Evolutionary conservation across 35 echinoderm and acorn worm genomes (phyloP).

Genomic region (Ophiothrix spiculata): DNA sequence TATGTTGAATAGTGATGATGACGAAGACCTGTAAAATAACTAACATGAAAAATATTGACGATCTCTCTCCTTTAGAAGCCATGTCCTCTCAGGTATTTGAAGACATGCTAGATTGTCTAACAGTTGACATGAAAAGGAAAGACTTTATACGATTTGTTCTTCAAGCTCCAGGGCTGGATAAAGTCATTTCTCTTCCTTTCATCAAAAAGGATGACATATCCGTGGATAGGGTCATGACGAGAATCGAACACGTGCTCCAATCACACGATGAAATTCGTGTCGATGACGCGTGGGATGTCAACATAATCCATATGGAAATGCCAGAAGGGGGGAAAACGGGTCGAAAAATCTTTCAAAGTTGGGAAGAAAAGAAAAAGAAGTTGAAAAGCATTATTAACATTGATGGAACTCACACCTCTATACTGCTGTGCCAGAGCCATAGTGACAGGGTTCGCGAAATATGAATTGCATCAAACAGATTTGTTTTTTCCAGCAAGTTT

Average conservation of each 20-base stretch:
- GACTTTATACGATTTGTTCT: constrained; percentile 40
- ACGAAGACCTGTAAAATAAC: too few species aligned
- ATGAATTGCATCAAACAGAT: constrained; percentile 21
- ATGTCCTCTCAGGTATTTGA: constrained; percentile 5
- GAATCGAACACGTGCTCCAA: constrained; percentile 43
- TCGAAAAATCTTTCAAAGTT: neutral
- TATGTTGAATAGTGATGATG: too few species aligned
- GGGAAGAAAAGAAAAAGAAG: constrained; percentile 1
- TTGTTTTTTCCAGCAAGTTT: neutral
- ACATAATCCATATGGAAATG: constrained; percentile 52
- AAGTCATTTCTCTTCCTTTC: constrained; percentile 42
- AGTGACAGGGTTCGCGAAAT: constrained; percentile 48
- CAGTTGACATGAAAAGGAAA: neutral
- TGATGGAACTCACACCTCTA: neutral
- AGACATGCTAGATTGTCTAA: constrained; percentile 18
- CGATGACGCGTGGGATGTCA: constrained; percentile 17
- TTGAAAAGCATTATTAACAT: constrained; percentile 20
- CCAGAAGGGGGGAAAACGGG: constrained; percentile 18
- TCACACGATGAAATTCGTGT: constrained; percentile 36
- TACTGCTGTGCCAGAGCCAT: constrained; percentile 50
- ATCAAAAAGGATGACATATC: constrained; percentile 25
- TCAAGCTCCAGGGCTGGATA: constrained; percentile 22
- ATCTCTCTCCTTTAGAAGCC: neutral
- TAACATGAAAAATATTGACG: constrained; percentile 32
- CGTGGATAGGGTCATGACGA: constrained; percentile 29